Percentiles rank a stretch among this genome's conserved stretches.
Evolutionary conservation across 2,113 vertebrate genomes (phyloP).

Genomic region (Ranitomeya variabilis): DNA sequence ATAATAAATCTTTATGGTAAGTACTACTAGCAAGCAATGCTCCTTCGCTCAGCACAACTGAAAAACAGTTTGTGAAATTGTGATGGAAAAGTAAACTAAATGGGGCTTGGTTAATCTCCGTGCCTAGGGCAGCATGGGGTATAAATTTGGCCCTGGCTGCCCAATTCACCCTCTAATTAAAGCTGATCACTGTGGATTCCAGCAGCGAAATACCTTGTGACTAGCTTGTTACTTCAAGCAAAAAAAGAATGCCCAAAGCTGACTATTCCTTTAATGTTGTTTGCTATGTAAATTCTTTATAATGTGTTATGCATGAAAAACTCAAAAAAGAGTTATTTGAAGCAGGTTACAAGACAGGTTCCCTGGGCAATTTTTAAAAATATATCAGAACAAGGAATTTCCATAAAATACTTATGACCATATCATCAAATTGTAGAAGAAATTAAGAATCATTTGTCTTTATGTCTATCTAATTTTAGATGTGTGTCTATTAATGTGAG

Average conservation of each 20-base stretch:
- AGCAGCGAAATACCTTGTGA: neutral
- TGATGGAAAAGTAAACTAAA: no score
- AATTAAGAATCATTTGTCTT: slow-evolving; percentile 47
- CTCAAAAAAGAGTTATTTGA: no score
- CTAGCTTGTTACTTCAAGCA: no score
- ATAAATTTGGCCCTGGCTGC: neutral
- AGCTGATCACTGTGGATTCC: neutral
- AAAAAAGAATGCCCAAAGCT: no score
- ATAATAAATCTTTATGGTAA: no score
- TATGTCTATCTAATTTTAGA: slow-evolving; percentile 39
- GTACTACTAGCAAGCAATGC: no score
- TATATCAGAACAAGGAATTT: neutral
- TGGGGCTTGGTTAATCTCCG: no score
- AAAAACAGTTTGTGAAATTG: no score
- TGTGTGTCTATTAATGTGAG: slow-evolving; percentile 42
- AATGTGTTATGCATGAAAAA: no score
- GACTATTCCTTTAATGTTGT: neutral
- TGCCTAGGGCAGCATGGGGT: no score
- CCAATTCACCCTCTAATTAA: neutral
- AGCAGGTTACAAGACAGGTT: neutral
- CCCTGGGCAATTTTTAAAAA: neutral
- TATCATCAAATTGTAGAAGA: neutral
- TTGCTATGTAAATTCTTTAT: no score
- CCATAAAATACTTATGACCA: slow-evolving; percentile 10
- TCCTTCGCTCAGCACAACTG: no score